Evolutionary conservation across 2,888 invertebrate genomes (phyloP), one percentile per base, ranked within the genome.

Genomic region (Aromia moschata): DNA sequence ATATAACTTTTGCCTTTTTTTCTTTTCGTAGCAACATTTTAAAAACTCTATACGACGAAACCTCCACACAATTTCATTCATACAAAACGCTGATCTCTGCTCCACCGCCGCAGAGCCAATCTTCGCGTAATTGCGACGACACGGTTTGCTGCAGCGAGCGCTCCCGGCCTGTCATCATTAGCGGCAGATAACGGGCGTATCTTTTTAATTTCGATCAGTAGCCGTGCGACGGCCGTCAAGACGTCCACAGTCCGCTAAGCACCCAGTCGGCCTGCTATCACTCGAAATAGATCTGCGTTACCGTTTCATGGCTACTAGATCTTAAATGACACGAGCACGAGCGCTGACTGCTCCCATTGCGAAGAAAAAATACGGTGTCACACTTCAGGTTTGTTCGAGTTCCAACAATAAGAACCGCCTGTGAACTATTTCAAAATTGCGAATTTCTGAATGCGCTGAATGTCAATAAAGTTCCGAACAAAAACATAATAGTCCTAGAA

Each of bases 291-390:
- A 43, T 43, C 43, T 17, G 43, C 20, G 20, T 43, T 43, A 43
- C 1, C 20, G 12, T 20, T 43, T 43, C 43, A 18, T 17, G 43
- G 43, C 43, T 43, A 43, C 43, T 43, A 43, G 43, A 43, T 43
- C 20, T 43, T 4, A 43, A 43, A 25, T 25, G 25, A 25, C 25
- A 25, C 17, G 40, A 16, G 14, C 4, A 18, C n/a, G 43, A 18
- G 20, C 20, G 12, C 5, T 16, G 2, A 16, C n/a, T n/a, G 25
- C 20, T 20, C 18, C 10, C 20, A 2, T 20, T 17, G 43, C 43
- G 43, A 20, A 43, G 20, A 43, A 43, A 43, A 20, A 17, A 17
- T 10, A 20, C 2, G 20, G 40, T 40, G 40, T 40, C 40, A 15
- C 40, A 40, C 1, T 43, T n/a, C n/a, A n/a, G n/a, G n/a, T n/a